Percentiles rank a stretch among this genome's conserved stretches.
phyloP scores from a whole-genome alignment of 2,888 invertebrate species.

The Cheilosia urbana region DNA sequence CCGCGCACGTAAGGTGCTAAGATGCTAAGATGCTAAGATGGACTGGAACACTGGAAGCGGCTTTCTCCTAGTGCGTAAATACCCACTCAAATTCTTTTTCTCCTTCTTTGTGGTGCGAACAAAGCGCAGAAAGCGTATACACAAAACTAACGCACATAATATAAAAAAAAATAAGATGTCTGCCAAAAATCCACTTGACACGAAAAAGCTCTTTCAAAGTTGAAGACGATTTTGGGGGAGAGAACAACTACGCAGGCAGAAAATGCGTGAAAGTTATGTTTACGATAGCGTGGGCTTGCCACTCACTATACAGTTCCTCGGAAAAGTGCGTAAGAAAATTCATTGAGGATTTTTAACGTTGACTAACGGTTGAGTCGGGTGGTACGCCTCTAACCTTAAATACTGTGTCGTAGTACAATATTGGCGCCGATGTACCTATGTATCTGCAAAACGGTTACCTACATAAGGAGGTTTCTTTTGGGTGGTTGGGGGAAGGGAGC shows the following conservation, averaged over 20 bases:
- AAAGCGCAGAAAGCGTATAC: constrained; percentile 42
- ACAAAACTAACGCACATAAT: constrained; percentile 5
- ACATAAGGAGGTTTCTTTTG: not conserved
- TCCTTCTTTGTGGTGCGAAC: constrained; percentile 30
- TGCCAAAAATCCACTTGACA: constrained; percentile 56
- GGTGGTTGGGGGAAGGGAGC: not conserved
- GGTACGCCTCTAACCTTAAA: constrained; percentile 48
- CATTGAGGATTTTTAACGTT: constrained; percentile 71
- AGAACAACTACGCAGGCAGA: constrained; percentile 31
- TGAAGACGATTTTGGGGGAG: not conserved
- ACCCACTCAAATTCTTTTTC: not conserved
- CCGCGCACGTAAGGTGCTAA: constrained; percentile 17
- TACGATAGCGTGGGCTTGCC: constrained; percentile 23
- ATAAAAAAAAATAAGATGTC: not conserved
- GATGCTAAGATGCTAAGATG: not conserved
- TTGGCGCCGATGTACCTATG: constrained; percentile 12
- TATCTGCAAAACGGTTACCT: not conserved
- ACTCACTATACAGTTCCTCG: not conserved
- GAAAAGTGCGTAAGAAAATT: constrained; percentile 33
- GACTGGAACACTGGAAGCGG: not conserved
- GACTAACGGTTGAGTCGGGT: constrained; percentile 72
- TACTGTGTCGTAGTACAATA: constrained; percentile 44
- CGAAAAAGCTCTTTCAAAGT: constrained; percentile 32
- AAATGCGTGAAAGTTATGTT: constrained; percentile 44
- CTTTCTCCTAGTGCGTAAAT: constrained; percentile 58